Conservation (phyloP, 2,797 vertebrate species). For the Mus caroli region DNA sequence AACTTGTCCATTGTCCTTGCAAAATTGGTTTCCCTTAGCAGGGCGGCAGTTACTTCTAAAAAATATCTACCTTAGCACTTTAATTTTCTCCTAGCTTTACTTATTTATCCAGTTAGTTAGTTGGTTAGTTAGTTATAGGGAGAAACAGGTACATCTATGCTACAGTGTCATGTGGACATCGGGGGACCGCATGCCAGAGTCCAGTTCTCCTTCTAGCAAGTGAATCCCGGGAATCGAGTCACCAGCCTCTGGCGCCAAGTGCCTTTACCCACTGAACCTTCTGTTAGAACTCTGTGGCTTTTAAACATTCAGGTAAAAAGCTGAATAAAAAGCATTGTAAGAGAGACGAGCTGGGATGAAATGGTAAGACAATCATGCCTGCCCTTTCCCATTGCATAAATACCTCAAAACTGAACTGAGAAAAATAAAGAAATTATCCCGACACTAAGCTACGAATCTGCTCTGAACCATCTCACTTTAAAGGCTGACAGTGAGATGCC, state of each 20-base stretch:
- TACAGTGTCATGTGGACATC: neutral
- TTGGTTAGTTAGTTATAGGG: neutral
- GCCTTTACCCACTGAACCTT: neutral
- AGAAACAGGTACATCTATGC: neutral
- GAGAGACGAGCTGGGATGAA: neutral
- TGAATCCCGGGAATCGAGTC: neutral
- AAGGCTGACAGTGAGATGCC: conserved; percentile 9
- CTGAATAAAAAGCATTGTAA: neutral
- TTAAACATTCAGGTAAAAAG: neutral
- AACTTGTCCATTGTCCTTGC: neutral
- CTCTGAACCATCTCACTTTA: conserved; percentile 41
- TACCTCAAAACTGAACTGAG: conserved; percentile 41
- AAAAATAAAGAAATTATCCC: conserved; percentile 33
- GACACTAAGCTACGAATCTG: neutral
- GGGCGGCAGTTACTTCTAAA: neutral
- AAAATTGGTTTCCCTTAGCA: neutral
- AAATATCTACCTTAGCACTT: neutral
- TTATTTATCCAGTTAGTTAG: neutral
- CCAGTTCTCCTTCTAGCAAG: neutral
- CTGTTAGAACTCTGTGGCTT: neutral
- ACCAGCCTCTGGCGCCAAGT: neutral
- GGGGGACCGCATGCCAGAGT: neutral
- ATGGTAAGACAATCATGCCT: neutral
- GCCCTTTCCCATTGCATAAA: neutral
- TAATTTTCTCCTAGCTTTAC: neutral